phyloP scores from a whole-genome alignment of 2,113 vertebrate species.

The Ciconia stormi region DNA sequence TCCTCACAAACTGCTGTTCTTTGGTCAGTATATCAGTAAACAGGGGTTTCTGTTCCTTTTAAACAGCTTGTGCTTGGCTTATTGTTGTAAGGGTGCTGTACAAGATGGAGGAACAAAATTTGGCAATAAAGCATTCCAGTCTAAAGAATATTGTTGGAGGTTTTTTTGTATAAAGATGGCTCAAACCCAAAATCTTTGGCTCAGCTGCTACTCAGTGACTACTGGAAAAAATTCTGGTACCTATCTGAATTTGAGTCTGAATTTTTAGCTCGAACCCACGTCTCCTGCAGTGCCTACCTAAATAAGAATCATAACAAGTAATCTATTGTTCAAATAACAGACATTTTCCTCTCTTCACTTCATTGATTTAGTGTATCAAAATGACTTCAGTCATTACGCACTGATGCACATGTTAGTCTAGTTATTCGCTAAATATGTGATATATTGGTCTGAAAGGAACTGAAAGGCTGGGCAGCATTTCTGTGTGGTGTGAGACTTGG shows the following conservation, averaged over 20 bases:
- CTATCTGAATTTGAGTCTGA: not conserved
- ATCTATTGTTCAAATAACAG: not conserved
- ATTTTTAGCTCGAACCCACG: not conserved
- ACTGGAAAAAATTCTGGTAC: not conserved
- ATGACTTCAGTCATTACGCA: not conserved
- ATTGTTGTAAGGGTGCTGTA: not conserved
- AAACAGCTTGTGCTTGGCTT: not conserved
- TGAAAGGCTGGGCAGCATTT: not conserved
- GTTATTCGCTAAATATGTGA: not conserved
- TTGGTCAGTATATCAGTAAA: not conserved
- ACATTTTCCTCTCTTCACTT: not conserved
- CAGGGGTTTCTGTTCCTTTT: not conserved
- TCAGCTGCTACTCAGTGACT: not conserved
- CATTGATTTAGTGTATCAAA: not conserved
- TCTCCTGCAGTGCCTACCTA: not conserved
- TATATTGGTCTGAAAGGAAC: not conserved
- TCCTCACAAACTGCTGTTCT: not conserved
- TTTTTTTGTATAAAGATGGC: not conserved
- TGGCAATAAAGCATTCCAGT: not conserved
- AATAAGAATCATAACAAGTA: not conserved
- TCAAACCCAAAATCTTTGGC: not conserved
- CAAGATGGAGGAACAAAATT: not conserved
- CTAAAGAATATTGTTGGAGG: not conserved
- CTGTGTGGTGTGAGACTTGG: not conserved
- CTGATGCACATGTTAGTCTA: accelerated